A percentile compares a stretch with the other conserved stretches of the same genome.
phyloP scores from a whole-genome alignment of 2,113 vertebrate genomes.

The Thinocorus orbignyianus region DNA sequence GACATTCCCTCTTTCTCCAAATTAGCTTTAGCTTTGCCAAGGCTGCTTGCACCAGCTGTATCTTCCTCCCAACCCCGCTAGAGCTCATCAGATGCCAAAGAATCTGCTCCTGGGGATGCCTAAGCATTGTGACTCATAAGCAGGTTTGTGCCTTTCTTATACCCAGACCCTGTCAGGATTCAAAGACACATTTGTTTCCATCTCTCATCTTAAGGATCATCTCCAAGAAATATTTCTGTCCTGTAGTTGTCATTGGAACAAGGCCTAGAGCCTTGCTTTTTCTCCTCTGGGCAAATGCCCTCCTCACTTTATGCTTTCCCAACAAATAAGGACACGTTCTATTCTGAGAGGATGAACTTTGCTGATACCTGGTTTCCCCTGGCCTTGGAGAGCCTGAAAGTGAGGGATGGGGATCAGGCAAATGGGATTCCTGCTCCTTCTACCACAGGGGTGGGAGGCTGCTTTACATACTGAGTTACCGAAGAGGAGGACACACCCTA shows the following conservation, averaged over 20 bases:
- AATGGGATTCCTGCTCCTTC: not conserved
- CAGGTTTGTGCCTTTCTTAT: not conserved
- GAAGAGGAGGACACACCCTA: not conserved
- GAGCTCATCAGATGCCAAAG: not conserved
- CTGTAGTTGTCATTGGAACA: not conserved
- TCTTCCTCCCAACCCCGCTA: not conserved
- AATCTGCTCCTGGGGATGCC: not conserved
- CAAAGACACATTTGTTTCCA: not conserved
- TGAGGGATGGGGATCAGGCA: not conserved
- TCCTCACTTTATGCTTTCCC: not conserved
- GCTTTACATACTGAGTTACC: not conserved
- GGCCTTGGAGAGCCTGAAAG: not conserved
- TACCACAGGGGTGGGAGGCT: not conserved
- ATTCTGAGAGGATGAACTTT: not conserved
- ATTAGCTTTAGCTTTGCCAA: not conserved
- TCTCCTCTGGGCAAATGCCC: not conserved
- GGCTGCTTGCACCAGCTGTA: not conserved
- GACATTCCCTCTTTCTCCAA: not conserved
- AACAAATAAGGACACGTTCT: not conserved
- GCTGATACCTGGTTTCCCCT: not conserved
- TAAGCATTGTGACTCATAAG: not conserved
- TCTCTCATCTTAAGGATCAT: not conserved
- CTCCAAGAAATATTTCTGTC: not conserved
- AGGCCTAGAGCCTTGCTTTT: not conserved
- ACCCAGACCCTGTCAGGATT: not conserved